phyloP scores from a whole-genome alignment of 2,113 vertebrate species.

The Xenopus borealis region DNA sequence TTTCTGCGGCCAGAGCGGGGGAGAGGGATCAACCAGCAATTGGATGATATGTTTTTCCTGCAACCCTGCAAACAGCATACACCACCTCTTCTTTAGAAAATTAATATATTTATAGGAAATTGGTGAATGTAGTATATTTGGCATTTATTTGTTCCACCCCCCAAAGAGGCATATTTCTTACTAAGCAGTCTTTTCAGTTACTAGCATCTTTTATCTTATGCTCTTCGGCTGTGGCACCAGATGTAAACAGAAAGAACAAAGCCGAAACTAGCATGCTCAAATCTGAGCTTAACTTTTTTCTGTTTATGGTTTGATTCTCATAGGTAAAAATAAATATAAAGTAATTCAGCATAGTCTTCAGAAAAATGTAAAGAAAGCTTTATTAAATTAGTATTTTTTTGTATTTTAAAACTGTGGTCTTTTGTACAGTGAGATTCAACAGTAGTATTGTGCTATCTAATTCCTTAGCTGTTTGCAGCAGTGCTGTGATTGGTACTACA shows the following conservation, averaged over 20 bases:
- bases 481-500: no score
- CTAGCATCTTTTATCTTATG: conserved; percentile 28
- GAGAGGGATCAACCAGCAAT: no score
- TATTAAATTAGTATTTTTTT: neutral
- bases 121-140: conserved; percentile 24
- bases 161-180: conserved; percentile 12
- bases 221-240: conserved; percentile 34
- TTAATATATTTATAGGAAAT: conserved; percentile 21
- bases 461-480: no score
- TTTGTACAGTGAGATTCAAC: no score
- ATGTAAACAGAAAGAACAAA: conserved; percentile 43
- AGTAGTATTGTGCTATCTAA: no score
- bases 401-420: no score
- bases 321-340: conserved; percentile 7
- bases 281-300: conserved; percentile 33
- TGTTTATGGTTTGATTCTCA: conserved; percentile 35
- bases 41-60: no score
- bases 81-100: no score
- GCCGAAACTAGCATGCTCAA: conserved; percentile 9
- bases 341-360: neutral
- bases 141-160: neutral
- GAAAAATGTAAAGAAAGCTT: neutral
- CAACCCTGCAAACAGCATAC: no score
- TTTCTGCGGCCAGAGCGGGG: no score
- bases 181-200: conserved; percentile 24